Conservation (phyloP, 2,113 vertebrate species). For the Gracilinanus agilis region DNA sequence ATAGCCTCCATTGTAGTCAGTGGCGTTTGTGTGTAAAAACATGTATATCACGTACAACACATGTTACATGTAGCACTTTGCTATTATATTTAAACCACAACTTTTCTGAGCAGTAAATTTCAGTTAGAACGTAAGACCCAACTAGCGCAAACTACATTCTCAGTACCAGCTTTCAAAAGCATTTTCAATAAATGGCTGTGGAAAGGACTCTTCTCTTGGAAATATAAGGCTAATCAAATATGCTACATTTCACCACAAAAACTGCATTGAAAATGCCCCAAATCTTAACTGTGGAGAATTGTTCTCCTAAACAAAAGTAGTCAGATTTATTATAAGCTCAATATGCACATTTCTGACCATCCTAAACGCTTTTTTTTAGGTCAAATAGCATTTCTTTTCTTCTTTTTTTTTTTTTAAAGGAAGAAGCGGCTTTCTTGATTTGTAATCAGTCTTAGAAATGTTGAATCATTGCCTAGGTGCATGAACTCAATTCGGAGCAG, state of each 20-base stretch:
- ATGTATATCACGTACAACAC: not conserved
- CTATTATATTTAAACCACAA: conserved; percentile 23
- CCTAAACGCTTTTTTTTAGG: not conserved
- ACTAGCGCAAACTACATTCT: conserved; percentile 40
- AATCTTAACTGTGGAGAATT: not conserved
- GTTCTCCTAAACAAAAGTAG: conserved; percentile 12
- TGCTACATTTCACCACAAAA: conserved; percentile 47
- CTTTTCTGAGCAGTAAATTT: not conserved
- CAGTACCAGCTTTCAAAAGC: not conserved
- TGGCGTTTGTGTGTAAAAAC: not conserved
- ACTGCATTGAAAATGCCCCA: conserved; percentile 4
- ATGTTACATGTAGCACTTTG: conserved; percentile 10
- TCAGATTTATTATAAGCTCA: conserved; percentile 52
- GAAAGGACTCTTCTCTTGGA: not conserved
- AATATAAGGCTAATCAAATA: conserved; percentile 27
- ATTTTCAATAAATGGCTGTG: conserved; percentile 23
- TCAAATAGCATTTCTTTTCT: conserved; percentile 1
- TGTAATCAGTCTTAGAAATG: conserved; percentile 69
- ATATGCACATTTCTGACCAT: not conserved
- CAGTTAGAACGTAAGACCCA: conserved; percentile 27
- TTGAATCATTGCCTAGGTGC: conserved; percentile 65
- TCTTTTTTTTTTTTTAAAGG: conserved; percentile 37
- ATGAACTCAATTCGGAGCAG: conserved; percentile 68
- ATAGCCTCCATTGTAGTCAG: not conserved
- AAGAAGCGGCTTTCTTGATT: conserved; percentile 14